A percentile compares a stretch with the other conserved stretches of the same genome.
These are phyloP conservation scores for Drosophila malerkotliana DNA, from an alignment of 1,140 invertebrate species.

Conservation along the genomic window DNA sequence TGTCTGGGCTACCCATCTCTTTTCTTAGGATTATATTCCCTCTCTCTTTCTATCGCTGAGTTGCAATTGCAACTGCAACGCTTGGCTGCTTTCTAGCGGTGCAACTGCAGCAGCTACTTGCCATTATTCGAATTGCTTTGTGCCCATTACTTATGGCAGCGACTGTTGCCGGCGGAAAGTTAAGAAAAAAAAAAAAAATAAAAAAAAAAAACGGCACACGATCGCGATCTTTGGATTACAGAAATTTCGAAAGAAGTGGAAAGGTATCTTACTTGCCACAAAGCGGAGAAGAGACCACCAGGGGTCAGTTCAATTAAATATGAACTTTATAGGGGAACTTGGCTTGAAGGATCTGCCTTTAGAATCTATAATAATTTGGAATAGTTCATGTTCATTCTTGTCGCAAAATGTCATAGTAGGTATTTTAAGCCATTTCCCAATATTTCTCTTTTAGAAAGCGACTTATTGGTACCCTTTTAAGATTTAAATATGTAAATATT, in stretches of 20 bases:
- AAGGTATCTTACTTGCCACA: slow-evolving; percentile 1
- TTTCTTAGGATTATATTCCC: not conserved
- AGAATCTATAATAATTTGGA: no score
- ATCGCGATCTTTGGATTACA: slow-evolving; percentile 37
- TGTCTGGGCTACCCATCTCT: not conserved
- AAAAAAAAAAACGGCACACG: slow-evolving; percentile 51
- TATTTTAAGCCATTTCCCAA: no score
- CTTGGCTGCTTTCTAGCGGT: slow-evolving; percentile 12
- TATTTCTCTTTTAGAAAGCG: no score
- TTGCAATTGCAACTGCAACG: slow-evolving; percentile 28
- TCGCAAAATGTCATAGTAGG: not conserved
- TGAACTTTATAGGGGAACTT: not conserved
- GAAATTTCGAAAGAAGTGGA: slow-evolving; percentile 20
- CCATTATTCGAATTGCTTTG: slow-evolving; percentile 74
- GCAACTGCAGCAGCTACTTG: slow-evolving; percentile 45
- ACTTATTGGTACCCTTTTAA: no score
- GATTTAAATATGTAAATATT: no score
- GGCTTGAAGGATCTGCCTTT: not conserved
- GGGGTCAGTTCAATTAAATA: not conserved
- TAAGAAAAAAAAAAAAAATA: slow-evolving; percentile 55
- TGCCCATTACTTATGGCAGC: slow-evolving; percentile 73
- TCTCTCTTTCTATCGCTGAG: slow-evolving; percentile 7
- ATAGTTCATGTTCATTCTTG: not conserved
- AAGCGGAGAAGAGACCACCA: not conserved
- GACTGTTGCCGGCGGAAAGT: slow-evolving; percentile 51